These are phyloP conservation scores for Castor canadensis DNA, from an alignment of 2,113 vertebrate genomes.

Conservation along the genomic window DNA sequence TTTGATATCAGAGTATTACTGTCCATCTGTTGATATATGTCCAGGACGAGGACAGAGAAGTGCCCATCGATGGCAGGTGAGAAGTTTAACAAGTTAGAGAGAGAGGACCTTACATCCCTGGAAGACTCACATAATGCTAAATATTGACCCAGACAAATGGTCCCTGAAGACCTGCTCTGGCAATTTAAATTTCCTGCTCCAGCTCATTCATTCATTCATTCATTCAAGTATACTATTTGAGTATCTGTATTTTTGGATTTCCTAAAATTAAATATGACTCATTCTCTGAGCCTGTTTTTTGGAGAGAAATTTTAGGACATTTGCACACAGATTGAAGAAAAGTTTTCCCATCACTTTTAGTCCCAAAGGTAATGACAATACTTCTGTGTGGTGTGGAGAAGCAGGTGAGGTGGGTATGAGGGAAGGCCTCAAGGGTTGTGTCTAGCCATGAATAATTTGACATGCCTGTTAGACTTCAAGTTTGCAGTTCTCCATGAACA, in stretches of 20 bases:
- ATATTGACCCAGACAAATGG: background rate
- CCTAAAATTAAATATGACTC: background rate
- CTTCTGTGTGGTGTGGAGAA: background rate
- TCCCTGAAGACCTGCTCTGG: background rate
- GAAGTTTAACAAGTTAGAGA: background rate
- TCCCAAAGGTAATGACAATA: background rate
- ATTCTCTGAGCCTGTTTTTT: background rate
- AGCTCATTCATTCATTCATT: background rate
- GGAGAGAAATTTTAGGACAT: background rate
- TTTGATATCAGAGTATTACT: background rate
- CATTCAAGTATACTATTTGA: background rate
- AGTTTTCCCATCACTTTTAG: background rate
- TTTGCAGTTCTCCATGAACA: background rate
- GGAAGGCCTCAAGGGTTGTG: background rate
- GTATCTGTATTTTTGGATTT: background rate
- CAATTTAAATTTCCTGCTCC: background rate
- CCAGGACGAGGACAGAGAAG: background rate
- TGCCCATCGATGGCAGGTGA: background rate
- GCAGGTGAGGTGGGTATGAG: background rate
- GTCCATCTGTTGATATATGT: too few species aligned
- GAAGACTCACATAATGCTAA: background rate
- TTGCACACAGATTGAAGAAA: background rate
- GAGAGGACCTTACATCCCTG: background rate
- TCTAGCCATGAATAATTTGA: background rate
- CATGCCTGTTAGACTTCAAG: background rate